Evolutionary conservation across 2,888 invertebrate genomes (phyloP).

Genomic region (Creontiades dilutus): DNA sequence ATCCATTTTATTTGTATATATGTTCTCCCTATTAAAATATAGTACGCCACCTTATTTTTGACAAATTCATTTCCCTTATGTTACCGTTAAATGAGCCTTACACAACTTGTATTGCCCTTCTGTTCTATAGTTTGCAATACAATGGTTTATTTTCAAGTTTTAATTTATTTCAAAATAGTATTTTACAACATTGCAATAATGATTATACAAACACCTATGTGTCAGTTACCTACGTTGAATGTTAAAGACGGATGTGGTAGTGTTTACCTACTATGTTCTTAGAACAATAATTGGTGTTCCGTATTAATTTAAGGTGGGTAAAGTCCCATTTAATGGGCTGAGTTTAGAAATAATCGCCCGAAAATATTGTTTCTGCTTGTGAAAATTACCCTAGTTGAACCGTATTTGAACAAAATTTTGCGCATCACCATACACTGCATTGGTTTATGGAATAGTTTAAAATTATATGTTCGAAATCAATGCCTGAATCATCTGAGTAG

Average conservation of each 20-base stretch:
- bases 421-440: too few species aligned
- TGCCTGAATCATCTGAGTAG: too few species aligned
- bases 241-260: neutral
- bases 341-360: neutral
- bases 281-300: neutral
- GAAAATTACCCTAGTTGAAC: too few species aligned
- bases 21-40: neutral
- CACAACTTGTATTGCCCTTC: neutral
- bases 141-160: neutral
- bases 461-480: too few species aligned
- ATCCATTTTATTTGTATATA: constrained; percentile 37
- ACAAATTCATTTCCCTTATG: neutral
- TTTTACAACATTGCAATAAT: neutral
- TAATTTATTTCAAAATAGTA: neutral
- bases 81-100: neutral
- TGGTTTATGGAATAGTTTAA: too few species aligned
- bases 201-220: neutral
- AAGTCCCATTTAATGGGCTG: neutral
- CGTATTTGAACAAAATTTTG: too few species aligned
- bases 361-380: neutral
- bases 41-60: neutral
- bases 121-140: neutral
- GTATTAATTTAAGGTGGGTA: neutral
- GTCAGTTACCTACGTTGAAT: neutral
- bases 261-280: neutral